phyloP scores from a whole-genome alignment of 2,113 vertebrate genomes.

The Megalops atlanticus region DNA sequence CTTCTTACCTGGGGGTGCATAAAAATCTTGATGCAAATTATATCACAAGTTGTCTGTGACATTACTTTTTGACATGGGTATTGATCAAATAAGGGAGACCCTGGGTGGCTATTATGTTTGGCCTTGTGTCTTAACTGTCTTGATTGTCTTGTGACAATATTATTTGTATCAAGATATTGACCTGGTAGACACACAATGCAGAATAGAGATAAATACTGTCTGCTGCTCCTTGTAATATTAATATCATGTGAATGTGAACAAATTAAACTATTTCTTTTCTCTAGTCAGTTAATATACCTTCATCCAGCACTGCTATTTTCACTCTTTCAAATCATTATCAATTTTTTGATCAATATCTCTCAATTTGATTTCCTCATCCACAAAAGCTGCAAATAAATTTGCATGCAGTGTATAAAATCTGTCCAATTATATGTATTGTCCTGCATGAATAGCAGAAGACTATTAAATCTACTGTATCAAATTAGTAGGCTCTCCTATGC shows the following conservation, averaged over 20 bases:
- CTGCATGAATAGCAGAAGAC: neutral
- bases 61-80: neutral
- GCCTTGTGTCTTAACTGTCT: neutral
- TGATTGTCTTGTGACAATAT: too few species aligned
- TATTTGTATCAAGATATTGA: too few species aligned
- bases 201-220: neutral
- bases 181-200: too few species aligned
- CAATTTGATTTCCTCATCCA: neutral
- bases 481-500: neutral
- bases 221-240: neutral
- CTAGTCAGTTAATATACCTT: too few species aligned
- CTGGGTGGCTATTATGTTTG: neutral
- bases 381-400: conserved; percentile 1
- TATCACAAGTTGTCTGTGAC: neutral
- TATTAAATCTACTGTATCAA: neutral
- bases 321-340: neutral
- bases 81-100: neutral
- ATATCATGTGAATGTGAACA: neutral
- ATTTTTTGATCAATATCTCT: neutral
- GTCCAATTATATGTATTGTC: neutral
- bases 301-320: neutral
- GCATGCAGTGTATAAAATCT: neutral
- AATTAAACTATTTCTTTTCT: neutral
- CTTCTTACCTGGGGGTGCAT: neutral
- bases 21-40: neutral